phyloP scores from a whole-genome alignment of 1,140 invertebrate genomes.

The Batillaria attramentaria region DNA sequence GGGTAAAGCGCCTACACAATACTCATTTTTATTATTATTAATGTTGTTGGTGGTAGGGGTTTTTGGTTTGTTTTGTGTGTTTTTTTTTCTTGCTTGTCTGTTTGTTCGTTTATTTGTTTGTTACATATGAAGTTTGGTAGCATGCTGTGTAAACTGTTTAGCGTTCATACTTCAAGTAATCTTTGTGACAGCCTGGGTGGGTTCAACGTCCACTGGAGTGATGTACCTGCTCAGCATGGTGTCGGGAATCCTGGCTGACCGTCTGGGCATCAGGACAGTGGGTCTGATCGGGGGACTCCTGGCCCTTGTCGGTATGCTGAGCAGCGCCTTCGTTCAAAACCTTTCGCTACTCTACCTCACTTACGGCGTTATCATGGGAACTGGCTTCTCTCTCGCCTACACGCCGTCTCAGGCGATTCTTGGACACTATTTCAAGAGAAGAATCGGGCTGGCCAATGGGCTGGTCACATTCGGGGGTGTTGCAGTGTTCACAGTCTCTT shows the following conservation, averaged over 20 bases:
- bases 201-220: slow-evolving; percentile 88
- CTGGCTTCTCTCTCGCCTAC: slow-evolving; percentile 90
- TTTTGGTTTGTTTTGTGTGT: too few species aligned
- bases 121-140: too few species aligned
- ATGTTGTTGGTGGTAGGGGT: too few species aligned
- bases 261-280: slow-evolving; percentile 85
- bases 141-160: too few species aligned
- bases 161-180: too few species aligned
- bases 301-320: slow-evolving; percentile 82
- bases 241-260: slow-evolving; percentile 89
- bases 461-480: slow-evolving; percentile 91
- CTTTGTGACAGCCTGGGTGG: slow-evolving; percentile 88
- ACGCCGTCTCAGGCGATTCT: slow-evolving; percentile 91
- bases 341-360: slow-evolving; percentile 84
- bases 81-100: too few species aligned
- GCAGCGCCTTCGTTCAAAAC: slow-evolving; percentile 82
- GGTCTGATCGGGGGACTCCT: slow-evolving; percentile 89
- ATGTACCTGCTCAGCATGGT: slow-evolving; percentile 91
- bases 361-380: slow-evolving; percentile 89
- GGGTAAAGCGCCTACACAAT: too few species aligned
- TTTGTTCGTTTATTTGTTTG: too few species aligned
- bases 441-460: slow-evolving; percentile 90
- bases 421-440: slow-evolving; percentile 89
- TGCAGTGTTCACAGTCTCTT: slow-evolving; percentile 88
- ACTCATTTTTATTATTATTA: too few species aligned